Conservation (phyloP, 2,113 vertebrate genomes). For the Haemorhous mexicanus region DNA sequence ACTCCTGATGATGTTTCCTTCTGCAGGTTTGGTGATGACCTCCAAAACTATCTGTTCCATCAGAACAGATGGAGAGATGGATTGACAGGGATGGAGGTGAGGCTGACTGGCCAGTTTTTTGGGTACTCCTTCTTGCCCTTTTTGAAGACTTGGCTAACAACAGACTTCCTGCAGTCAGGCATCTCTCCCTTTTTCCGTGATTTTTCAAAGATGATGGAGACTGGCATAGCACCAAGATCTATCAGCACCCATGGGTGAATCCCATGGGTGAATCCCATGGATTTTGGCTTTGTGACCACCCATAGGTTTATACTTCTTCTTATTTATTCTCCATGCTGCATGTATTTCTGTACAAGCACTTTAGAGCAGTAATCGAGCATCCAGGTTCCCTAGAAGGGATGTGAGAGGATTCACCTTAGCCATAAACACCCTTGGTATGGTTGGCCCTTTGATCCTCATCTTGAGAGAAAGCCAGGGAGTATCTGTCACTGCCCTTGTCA, state of each 20-base stretch:
- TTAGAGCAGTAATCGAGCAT: accelerated
- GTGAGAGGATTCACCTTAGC: not conserved
- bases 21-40: not conserved
- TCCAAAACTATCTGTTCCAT: not conserved
- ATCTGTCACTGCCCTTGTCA: not conserved
- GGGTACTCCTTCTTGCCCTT: not conserved
- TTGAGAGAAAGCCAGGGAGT: not conserved
- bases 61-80: no score
- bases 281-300: not conserved
- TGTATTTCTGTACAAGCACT: not conserved
- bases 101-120: not conserved
- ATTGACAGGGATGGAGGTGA: not conserved
- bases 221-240: not conserved
- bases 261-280: no score
- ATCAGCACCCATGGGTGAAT: not conserved
- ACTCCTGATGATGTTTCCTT: not conserved
- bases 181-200: not conserved
- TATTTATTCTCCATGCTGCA: not conserved
- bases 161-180: not conserved
- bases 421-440: not conserved
- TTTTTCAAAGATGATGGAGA: not conserved
- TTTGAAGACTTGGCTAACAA: not conserved
- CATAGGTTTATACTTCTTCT: not conserved
- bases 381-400: not conserved
- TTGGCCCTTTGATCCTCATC: not conserved